Base-by-base conservation (phyloP, 2,797 vertebrate species). In the Bucorvus abyssinicus region DNA sequence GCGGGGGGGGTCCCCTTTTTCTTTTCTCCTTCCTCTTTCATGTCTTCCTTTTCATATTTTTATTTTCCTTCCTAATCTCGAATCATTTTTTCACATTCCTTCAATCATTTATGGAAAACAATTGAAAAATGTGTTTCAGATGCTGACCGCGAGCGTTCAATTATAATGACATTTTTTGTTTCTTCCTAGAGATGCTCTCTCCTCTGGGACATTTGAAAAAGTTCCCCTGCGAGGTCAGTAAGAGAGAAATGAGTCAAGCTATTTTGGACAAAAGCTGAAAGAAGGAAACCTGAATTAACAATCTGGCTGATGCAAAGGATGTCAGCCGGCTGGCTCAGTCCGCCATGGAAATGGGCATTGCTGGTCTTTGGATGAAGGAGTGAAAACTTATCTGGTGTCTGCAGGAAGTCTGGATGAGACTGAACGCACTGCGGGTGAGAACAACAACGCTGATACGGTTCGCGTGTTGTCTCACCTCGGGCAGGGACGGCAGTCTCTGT, bases 91-190 rank as follows among this genome's bases (percentile, higher is more conserved):
- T 26, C 44, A 55, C 18, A 30, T 84, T 63, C 21, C 34, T 84
- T 24, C 26, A n/a, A 29, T 67, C 10, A 15, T 11, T 38, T 69
- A 10, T 15, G 9, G 34, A 64, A 85, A 89, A 34, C 2, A 2
- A 27, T 11, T 27, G 30, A 47, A 24, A 45, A 52, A 22, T 3
- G 8, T 15, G 16, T 56, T 79, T 83, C 73, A 59, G 15, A 40
- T 34, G 34, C 15, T 56, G 9, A 34, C 14, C 44, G 8, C 5
- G 0, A 0, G 0, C 36, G 15, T 45, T 61, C 27, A 30, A 9
- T 11, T 23, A 61, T 12, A 38, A 67, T 0, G 0, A 47, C 0
- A 36, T 19, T 77, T 86, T 56, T 47, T 1, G 9, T 36, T 81
- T 76, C 32, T 52, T 79, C 21, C 55, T 82, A 20, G 79, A 79